Evolutionary conservation across 2,888 invertebrate species (phyloP), one percentile per base, ranked within the genome.

Genomic region (Netelia melanura): DNA sequence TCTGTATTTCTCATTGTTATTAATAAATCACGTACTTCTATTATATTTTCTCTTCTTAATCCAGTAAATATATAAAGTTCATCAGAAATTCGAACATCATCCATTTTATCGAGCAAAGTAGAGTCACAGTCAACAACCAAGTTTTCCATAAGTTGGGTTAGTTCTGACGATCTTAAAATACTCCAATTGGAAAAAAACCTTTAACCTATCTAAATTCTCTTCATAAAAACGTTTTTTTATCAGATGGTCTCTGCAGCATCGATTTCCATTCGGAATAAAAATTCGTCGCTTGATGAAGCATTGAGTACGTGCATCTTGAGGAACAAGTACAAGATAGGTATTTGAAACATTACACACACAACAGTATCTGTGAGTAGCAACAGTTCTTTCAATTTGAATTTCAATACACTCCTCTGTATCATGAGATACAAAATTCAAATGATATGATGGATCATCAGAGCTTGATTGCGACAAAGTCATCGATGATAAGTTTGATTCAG

Each of bases 211-310:
- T 8, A 85, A 30, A 81, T 86, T 72, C 65, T 87, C 72, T n/a
- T 74, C 74, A 56, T 78, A 88, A 77, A 90, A 87, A 10, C 84
- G n/a, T n/a, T n/a, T 68, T 87, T 86, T 88, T 8, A 89, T 87
- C 14, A 89, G 58, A 68, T 89, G 87, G 43, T 10, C 67, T 14
- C 3, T 25, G 58, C 88, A 89, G 54, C 89, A 89, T 25, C 88
- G 86, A 88, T 90, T 89, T 62, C 85, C 87, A 44, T 61, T 54
- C 43, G 87, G 85, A 72, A 87, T 89, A 8, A 85, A 86, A 52
- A 84, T 80, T 5, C 88, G 78, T 56, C 17, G 0, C 17, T 17
- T 17, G 17, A 17, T 17, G 17, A 17, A 17, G 17, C 17, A 17
- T 17, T 17, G 17, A 17, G 17, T 17, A 17, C 17, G 17, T 17